Conservation (phyloP, 2,888 invertebrate genomes). For the Chymomyza fuscimana region DNA sequence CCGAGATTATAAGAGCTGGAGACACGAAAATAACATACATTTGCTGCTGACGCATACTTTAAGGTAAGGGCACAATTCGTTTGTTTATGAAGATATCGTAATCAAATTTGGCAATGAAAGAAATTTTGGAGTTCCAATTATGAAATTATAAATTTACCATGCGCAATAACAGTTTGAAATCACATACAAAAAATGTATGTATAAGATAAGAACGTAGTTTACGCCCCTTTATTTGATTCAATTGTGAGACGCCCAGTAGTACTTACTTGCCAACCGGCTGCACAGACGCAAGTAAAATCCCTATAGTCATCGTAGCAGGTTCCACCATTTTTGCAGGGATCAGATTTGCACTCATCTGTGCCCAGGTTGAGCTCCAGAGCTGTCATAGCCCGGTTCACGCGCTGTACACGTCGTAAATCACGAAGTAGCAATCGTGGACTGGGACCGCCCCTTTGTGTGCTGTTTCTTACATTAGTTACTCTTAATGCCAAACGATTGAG, state of each 20-base stretch:
- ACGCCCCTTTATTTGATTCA: background rate
- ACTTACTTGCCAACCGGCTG: conserved; percentile 83
- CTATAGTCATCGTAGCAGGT: conserved; percentile 88
- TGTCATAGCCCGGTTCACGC: conserved; percentile 33
- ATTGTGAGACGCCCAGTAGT: conserved; percentile 35
- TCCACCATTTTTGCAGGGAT: conserved; percentile 91
- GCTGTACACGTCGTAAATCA: conserved; percentile 52
- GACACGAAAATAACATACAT: no score
- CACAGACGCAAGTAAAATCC: conserved; percentile 88
- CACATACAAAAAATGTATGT: no score
- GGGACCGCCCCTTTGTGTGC: conserved; percentile 36
- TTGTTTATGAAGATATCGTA: no score
- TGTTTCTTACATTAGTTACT: conserved; percentile 47
- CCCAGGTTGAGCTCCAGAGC: conserved; percentile 41
- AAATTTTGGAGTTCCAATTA: no score
- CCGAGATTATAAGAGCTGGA: no score
- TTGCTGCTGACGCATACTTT: no score
- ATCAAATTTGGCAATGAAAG: no score
- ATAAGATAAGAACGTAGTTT: conserved; percentile 22
- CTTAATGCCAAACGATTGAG: conserved; percentile 45
- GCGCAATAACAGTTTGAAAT: no score
- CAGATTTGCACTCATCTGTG: conserved; percentile 68
- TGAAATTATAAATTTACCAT: no score
- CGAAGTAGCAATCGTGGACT: conserved; percentile 52
- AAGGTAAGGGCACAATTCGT: no score